Evolutionary conservation across 1,140 invertebrate genomes (phyloP), one percentile per base, ranked within the genome.

Genomic region (Calephelis virginiensis): DNA sequence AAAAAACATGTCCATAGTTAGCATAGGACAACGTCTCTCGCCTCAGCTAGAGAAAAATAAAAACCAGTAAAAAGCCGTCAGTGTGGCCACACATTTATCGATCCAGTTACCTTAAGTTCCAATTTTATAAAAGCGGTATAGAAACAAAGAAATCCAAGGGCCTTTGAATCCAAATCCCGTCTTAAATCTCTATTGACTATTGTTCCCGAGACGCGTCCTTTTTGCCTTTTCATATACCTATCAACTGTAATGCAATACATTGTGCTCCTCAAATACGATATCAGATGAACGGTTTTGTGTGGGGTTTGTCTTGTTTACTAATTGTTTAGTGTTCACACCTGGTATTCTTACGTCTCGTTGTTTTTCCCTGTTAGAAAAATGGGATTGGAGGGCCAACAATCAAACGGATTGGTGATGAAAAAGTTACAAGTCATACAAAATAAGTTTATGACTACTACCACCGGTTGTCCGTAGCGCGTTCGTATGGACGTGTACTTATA

Each of bases 151-250:
- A 63, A 62, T 68, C 74, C 67, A 72, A 77, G 69, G 73, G 66
- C 76, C 83, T 74, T 86, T 88, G 85, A 90, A 86, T 86, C 83
- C 73, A 83, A 89, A 90, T 89, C 88, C 85, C 77, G 73, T 83
- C 82, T 83, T 82, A 88, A 85, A 82, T 78, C 80, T 78, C 83
- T 78, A 85, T 86, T 81, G 80, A 79, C 74, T 78, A 87, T 90
- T 90, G 87, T 88, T 81, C 76, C 74, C 68, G 64, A 67, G 63
- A 61, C 59, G 75, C 70, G 73, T 74, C 75, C 68, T 82, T 86
- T 83, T 78, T 75, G 76, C 71, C 67, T 76, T 78, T 81, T 75
- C 76, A 72, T 69, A 75, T 75, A 74, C 62, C 68, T 72, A 74
- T 72, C 69, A 63, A 66, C 63, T 74, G 86, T 90, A 90, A 90